Evolutionary conservation across 2,113 vertebrate genomes (phyloP).

Genomic region (Abramis brama): DNA sequence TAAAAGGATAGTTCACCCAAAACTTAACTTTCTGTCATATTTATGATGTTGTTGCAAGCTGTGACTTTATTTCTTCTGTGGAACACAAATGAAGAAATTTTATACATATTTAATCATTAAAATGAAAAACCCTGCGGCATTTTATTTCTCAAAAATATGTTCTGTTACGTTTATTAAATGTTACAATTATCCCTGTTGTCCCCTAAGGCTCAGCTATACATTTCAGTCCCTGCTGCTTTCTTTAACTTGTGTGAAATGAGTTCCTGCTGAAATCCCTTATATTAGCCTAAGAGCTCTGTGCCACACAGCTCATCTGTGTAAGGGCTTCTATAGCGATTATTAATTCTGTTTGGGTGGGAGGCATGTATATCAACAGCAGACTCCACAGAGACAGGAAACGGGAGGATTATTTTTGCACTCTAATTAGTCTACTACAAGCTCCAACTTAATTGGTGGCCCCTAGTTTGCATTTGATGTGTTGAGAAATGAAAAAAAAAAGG

Average conservation of each 20-base stretch:
- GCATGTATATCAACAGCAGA: slow-evolving; percentile 29
- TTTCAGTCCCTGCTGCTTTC: not conserved
- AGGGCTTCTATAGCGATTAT: slow-evolving; percentile 24
- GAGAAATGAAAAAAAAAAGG: slow-evolving; percentile 9
- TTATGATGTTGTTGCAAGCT: no score
- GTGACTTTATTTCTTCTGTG: no score
- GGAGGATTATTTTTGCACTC: slow-evolving; percentile 44
- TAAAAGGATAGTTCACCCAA: no score
- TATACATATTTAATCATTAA: no score
- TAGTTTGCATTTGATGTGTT: slow-evolving; percentile 39
- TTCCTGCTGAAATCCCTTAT: slow-evolving; percentile 4
- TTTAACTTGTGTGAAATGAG: slow-evolving; percentile 27
- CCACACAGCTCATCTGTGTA: slow-evolving; percentile 7
- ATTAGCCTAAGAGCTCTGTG: slow-evolving; percentile 16
- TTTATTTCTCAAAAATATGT: not conserved
- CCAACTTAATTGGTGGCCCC: slow-evolving; percentile 45
- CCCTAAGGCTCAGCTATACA: not conserved
- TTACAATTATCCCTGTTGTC: slow-evolving; percentile 12
- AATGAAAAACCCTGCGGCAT: not conserved
- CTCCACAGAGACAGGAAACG: slow-evolving; percentile 25
- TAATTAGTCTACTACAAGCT: slow-evolving; percentile 50
- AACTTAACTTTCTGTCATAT: no score
- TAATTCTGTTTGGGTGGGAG: slow-evolving; percentile 45
- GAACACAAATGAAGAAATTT: no score
- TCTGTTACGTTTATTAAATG: slow-evolving; percentile 19